Percentiles rank a stretch among this genome's conserved stretches.
Evolutionary conservation across 2,797 vertebrate species (phyloP).

Genomic region (Podarcis siculus): DNA sequence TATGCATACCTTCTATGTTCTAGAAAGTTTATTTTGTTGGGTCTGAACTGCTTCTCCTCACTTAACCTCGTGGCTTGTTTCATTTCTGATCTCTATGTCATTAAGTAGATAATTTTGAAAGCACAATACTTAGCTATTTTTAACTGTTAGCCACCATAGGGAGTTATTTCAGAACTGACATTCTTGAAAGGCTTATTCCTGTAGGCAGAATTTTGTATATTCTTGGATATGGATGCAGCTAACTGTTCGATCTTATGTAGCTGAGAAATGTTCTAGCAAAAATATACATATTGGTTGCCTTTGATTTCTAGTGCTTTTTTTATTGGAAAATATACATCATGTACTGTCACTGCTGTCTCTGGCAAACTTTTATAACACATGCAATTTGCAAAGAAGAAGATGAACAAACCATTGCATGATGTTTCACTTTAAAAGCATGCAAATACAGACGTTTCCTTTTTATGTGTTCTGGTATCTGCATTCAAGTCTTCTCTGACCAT

Average conservation of each 20-base stretch:
- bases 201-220: constrained; percentile 62
- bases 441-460: constrained; percentile 60
- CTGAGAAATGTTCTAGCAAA: constrained; percentile 57
- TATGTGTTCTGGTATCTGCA: constrained; percentile 57
- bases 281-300: constrained; percentile 58
- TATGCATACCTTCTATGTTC: constrained; percentile 49
- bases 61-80: constrained; percentile 67
- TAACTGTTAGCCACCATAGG: constrained; percentile 55
- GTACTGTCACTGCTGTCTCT: constrained; percentile 60
- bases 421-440: constrained; percentile 68
- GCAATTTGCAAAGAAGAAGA: constrained; percentile 55
- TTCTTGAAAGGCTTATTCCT: constrained; percentile 48
- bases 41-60: constrained; percentile 70
- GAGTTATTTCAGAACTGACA: constrained; percentile 63
- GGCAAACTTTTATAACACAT: constrained; percentile 63
- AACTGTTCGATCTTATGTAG: constrained; percentile 66
- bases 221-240: constrained; percentile 63
- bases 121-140: constrained; percentile 54
- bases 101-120: constrained; percentile 58
- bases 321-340: constrained; percentile 37
- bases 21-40: constrained; percentile 46
- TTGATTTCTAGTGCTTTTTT: constrained; percentile 68
- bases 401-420: constrained; percentile 63
- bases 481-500: constrained; percentile 56
- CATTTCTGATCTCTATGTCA: constrained; percentile 56